A percentile compares a stretch with the other conserved stretches of the same genome.
These are phyloP conservation scores for Spea multiplicata DNA, from an alignment of 2,113 vertebrate species.

Conservation along the genomic window DNA sequence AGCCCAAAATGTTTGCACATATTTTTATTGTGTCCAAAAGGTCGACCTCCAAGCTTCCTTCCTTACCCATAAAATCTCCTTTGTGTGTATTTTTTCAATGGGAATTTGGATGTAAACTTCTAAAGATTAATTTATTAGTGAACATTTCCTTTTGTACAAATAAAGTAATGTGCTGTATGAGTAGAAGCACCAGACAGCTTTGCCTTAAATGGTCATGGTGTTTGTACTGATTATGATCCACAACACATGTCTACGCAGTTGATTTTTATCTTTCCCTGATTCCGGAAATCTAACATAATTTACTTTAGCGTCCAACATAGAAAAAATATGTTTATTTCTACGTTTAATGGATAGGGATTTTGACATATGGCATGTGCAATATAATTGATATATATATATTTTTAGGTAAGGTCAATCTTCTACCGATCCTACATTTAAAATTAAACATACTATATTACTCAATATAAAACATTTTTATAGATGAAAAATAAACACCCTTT, in stretches of 20 bases:
- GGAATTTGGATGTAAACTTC: not conserved
- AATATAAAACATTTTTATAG: no score
- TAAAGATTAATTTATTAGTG: not conserved
- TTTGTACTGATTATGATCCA: not conserved
- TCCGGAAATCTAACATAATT: not conserved
- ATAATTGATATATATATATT: no score
- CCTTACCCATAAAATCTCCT: conserved; percentile 2
- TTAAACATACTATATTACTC: no score
- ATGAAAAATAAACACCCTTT: no score
- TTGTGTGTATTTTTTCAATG: conserved; percentile 13
- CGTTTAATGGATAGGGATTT: no score
- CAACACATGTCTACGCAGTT: not conserved
- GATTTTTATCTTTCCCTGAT: not conserved
- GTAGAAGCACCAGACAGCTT: not conserved
- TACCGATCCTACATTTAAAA: no score
- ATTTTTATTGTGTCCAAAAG: conserved; percentile 13
- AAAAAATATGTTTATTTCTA: no score
- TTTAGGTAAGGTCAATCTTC: no score
- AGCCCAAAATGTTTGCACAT: conserved; percentile 2
- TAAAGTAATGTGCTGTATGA: not conserved
- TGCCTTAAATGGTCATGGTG: not conserved
- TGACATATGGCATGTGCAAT: no score
- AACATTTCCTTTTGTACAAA: not conserved
- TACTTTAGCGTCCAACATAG: no score
- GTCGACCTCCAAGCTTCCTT: conserved; percentile 1